A percentile compares a stretch with the other conserved stretches of the same genome.
Evolutionary conservation across 2,113 vertebrate genomes (phyloP).

Genomic region (Nycticebus coucang): DNA sequence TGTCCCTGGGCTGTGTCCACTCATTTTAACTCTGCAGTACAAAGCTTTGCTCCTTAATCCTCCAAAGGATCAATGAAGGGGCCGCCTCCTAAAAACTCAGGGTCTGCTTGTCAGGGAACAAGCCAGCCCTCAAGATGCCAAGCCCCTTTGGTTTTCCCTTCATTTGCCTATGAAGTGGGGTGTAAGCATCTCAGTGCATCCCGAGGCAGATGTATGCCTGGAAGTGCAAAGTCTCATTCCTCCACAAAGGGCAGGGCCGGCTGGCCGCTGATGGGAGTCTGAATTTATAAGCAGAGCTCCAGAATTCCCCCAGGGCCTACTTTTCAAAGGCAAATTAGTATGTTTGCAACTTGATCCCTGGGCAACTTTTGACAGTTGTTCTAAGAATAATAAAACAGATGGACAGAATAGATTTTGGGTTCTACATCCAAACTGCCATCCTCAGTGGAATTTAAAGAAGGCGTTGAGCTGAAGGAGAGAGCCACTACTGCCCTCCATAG

Average conservation of each 20-base stretch:
- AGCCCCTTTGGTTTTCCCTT: slow-evolving; percentile 62
- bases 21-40: slow-evolving; percentile 46
- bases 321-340: slow-evolving; percentile 84
- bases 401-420: slow-evolving; percentile 83
- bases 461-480: neutral
- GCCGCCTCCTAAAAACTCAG: slow-evolving; percentile 45
- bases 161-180: slow-evolving; percentile 78
- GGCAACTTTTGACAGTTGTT: slow-evolving; percentile 84
- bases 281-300: slow-evolving; percentile 82
- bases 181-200: slow-evolving; percentile 58
- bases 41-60: slow-evolving; percentile 68
- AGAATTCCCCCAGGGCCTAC: slow-evolving; percentile 82
- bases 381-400: slow-evolving; percentile 84
- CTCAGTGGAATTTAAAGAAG: slow-evolving; percentile 80
- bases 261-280: slow-evolving; percentile 70
- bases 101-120: slow-evolving; percentile 39
- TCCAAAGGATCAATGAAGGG: slow-evolving; percentile 47
- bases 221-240: slow-evolving; percentile 78
- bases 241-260: slow-evolving; percentile 75
- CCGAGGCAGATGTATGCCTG: slow-evolving; percentile 77
- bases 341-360: slow-evolving; percentile 83
- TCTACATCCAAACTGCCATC: slow-evolving; percentile 80
- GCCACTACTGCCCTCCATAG: slow-evolving; percentile 19
- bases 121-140: slow-evolving; percentile 64
- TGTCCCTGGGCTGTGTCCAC: neutral